These are phyloP conservation scores for Tetrapedia diversipes DNA, from an alignment of 2,888 invertebrate genomes.

Conservation along the genomic window DNA sequence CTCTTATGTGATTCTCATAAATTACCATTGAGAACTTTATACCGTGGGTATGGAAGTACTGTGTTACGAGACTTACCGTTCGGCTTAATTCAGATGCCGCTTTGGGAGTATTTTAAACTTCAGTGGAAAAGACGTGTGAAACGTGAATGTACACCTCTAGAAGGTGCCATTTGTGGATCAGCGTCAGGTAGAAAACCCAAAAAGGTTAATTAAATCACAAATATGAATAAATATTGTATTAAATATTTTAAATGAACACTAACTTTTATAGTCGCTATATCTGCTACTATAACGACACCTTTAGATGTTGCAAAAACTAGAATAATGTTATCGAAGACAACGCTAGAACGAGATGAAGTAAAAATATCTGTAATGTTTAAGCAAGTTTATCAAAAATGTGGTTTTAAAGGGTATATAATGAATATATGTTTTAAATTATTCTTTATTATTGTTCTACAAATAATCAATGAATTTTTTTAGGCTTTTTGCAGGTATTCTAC, in stretches of 20 bases:
- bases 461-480: conserved; percentile 83
- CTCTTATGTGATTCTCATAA: conserved; percentile 81
- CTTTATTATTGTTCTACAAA: neutral
- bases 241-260: conserved; percentile 4
- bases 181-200: conserved; percentile 86
- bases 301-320: conserved; percentile 98
- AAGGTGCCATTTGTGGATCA: conserved; percentile 94
- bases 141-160: conserved; percentile 85
- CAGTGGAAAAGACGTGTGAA: conserved; percentile 81
- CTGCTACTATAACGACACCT: conserved; percentile 96
- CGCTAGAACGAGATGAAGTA: conserved; percentile 80
- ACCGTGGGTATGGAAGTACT: conserved; percentile 91
- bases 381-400: conserved; percentile 87
- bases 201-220: neutral
- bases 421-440: conserved; percentile 51
- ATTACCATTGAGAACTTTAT: conserved; percentile 83
- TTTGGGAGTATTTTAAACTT: conserved; percentile 96
- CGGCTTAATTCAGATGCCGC: conserved; percentile 96
- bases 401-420: conserved; percentile 86
- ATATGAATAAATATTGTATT: neutral
- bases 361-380: conserved; percentile 84
- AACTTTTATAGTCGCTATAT: conserved; percentile 86
- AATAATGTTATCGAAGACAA: conserved; percentile 94
- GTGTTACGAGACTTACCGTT: conserved; percentile 95
- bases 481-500: conserved; percentile 94